Evolutionary conservation across 2,797 vertebrate genomes (phyloP), one percentile per base, ranked within the genome.

Genomic region (Setipinna tenuifilis): DNA sequence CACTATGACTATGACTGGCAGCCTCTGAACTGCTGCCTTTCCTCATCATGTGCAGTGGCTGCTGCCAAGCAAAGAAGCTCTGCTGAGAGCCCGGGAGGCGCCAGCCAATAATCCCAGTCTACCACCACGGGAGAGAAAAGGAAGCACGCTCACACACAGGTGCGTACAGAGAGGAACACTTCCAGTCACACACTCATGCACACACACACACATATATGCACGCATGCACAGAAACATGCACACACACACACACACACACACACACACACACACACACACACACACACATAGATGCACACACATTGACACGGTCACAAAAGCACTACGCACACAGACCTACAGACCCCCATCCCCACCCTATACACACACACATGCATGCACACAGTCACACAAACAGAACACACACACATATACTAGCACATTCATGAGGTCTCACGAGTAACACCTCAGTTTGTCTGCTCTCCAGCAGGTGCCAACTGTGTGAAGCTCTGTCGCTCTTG

Each of bases 391-490:
- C 61, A 35, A 2, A 62, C 50, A 75, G n/a, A n/a, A 3, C 71
- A 7, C 35, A 41, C 35, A 17, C 75, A 25, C 31, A 17, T 31
- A 75, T 35, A 0, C 68, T 7, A 41, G 31, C 68, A 78, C 17
- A 78, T 35, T 41, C 71, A 78, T 21, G 16, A 6, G 19, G 71
- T 78, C 35, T 78, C 71, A 44, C 6, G 71, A 78, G 71, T 78
- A 78, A 78, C 71, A 78, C 57, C 23, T 80, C 54, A 58, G 59
- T 83, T 28, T 86, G 81, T 88, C 50, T 83, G 86, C 62, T 62
- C 83, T 71, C 65, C 44, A 83, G 65, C 89, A 86, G 82, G 62
- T 21, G 41, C n/a, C 59, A 48, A 86, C 46, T 86, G 87, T 85
- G 84, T 88, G 85, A 85, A 78, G 71, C 85, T 84, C 83, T 48